phyloP scores from a whole-genome alignment of 2,113 vertebrate species.

The Oenanthe melanoleuca region DNA sequence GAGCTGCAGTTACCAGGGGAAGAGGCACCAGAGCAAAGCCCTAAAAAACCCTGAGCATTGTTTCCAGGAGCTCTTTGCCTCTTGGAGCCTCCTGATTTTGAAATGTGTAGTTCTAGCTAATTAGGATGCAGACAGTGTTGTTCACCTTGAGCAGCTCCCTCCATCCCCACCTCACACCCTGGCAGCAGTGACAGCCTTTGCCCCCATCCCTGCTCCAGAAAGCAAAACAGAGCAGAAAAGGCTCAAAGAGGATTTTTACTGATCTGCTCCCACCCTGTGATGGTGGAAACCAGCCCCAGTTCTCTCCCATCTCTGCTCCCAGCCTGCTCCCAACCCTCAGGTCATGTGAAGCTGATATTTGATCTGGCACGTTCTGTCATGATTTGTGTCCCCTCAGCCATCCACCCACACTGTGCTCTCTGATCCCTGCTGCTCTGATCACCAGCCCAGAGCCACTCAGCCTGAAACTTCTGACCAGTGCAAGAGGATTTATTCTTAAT shows the following conservation, averaged over 20 bases:
- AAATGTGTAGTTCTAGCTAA: background rate
- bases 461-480: background rate
- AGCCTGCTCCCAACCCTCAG: background rate
- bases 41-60: background rate
- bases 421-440: background rate
- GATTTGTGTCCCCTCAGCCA: background rate
- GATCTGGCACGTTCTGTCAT: background rate
- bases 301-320: background rate
- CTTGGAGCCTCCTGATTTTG: background rate
- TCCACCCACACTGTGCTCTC: background rate
- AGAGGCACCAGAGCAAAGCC: background rate
- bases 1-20: background rate
- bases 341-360: background rate
- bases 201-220: background rate
- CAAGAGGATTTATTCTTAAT: background rate
- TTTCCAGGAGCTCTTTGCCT: background rate
- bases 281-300: background rate
- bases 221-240: background rate
- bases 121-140: slow-evolving; percentile 29
- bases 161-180: background rate
- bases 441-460: background rate
- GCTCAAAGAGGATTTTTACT: background rate
- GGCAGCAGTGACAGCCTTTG: background rate
- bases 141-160: slow-evolving; percentile 17
- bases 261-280: background rate